These are phyloP conservation scores for Gari tellinella DNA, from an alignment of 2,888 invertebrate genomes.

Conservation along the genomic window DNA sequence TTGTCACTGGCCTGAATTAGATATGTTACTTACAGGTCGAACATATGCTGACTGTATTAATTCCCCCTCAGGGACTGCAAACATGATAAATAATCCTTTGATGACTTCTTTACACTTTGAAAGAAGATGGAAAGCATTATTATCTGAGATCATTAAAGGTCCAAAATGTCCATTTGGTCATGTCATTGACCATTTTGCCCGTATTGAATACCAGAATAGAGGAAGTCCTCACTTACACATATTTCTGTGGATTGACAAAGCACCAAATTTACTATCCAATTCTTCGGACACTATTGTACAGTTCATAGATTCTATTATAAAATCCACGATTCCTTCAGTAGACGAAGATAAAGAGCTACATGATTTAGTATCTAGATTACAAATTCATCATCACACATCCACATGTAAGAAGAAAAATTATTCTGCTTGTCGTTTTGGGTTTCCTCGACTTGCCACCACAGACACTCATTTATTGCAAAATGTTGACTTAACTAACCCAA, in stretches of 20 bases:
- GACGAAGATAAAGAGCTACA: not conserved
- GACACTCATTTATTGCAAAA: conserved; percentile 7
- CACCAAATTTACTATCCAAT: not conserved
- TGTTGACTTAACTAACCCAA: conserved; percentile 13
- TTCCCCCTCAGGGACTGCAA: not conserved
- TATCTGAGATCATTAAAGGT: conserved; percentile 21
- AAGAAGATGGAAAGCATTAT: conserved; percentile 24
- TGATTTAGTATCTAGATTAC: not conserved
- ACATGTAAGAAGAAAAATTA: conserved; percentile 22
- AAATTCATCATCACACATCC: not conserved
- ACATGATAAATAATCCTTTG: conserved; percentile 25
- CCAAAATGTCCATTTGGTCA: conserved; percentile 22
- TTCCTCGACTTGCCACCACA: no score
- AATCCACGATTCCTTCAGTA: not conserved
- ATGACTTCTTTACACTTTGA: conserved; percentile 37
- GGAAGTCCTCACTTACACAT: conserved; percentile 36
- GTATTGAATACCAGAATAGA: conserved; percentile 42
- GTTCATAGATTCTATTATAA: not conserved
- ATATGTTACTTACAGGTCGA: not conserved
- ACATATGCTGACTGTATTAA: not conserved
- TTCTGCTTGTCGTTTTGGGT: conserved; percentile 44
- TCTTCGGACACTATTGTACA: no score
- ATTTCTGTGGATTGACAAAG: conserved; percentile 37
- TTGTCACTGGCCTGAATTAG: conserved; percentile 24
- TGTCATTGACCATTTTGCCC: conserved; percentile 34